Percentiles rank a stretch among this genome's conserved stretches.
These are phyloP conservation scores for Synergus japonicus DNA, from an alignment of 2,888 invertebrate species.

Conservation along the genomic window DNA sequence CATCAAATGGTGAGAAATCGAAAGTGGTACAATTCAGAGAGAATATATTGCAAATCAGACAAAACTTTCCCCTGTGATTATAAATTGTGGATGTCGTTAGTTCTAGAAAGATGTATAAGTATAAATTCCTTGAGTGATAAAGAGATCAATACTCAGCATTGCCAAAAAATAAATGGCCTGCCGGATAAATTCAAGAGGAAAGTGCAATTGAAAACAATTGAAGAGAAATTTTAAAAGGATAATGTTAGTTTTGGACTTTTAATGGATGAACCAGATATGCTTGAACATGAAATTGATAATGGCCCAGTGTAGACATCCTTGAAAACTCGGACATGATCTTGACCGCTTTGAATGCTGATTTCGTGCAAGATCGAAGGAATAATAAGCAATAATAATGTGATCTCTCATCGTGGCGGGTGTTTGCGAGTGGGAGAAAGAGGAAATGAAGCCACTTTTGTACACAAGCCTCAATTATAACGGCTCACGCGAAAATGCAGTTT, in stretches of 20 bases:
- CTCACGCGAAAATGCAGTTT: slow-evolving; percentile 74
- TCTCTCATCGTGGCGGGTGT: slow-evolving; percentile 13
- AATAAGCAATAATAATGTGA: slow-evolving; percentile 24
- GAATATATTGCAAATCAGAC: background rate
- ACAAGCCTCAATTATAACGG: slow-evolving; percentile 68
- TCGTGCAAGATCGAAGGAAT: slow-evolving; percentile 5
- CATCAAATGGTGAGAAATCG: slow-evolving; percentile 24
- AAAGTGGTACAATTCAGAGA: background rate
- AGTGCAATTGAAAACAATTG: background rate
- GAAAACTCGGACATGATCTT: slow-evolving; percentile 26
- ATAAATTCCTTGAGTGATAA: background rate
- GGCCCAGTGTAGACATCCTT: slow-evolving; percentile 11
- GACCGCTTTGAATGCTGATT: slow-evolving; percentile 27
- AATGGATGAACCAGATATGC: slow-evolving; percentile 5
- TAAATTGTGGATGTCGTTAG: slow-evolving; percentile 11
- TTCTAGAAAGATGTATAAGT: background rate
- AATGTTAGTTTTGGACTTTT: background rate
- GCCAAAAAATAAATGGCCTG: background rate
- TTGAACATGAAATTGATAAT: slow-evolving; percentile 8
- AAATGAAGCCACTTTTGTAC: slow-evolving; percentile 28
- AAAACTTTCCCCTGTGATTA: slow-evolving; percentile 24
- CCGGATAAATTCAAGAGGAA: background rate
- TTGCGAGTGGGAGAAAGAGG: slow-evolving; percentile 22
- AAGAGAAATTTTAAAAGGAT: background rate
- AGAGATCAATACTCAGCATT: background rate